Conservation (phyloP, 2,888 invertebrate genomes). For the Beris morrisii region DNA sequence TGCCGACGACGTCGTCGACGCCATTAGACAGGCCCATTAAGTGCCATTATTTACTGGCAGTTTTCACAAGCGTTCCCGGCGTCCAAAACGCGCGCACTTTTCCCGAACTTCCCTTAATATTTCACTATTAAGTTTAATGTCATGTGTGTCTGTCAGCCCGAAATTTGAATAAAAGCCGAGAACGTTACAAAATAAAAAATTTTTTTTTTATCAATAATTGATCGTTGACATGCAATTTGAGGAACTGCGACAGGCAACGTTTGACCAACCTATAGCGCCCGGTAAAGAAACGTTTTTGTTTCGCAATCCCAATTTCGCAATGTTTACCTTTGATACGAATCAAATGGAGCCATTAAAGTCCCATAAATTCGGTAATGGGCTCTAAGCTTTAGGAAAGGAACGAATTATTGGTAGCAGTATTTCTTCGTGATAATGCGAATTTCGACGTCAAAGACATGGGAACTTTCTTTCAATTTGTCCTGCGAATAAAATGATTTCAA, state of each 20-base stretch:
- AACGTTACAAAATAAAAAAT: not conserved
- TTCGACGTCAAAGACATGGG: too few relatives aligned
- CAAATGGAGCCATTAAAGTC: constrained; percentile 33
- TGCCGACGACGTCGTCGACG: constrained; percentile 1
- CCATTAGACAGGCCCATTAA: too few relatives aligned
- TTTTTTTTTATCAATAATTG: constrained; percentile 26
- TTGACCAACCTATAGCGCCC: not conserved
- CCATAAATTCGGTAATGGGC: constrained; percentile 23
- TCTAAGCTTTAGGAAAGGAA: too few relatives aligned
- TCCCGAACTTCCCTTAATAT: too few relatives aligned
- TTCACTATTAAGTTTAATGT: too few relatives aligned
- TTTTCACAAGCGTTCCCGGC: too few relatives aligned
- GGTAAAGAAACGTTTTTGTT: constrained; percentile 31
- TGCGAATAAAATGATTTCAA: too few relatives aligned
- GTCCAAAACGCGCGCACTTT: too few relatives aligned
- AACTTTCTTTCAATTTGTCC: too few relatives aligned
- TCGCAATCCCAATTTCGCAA: constrained; percentile 38
- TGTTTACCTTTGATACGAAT: constrained; percentile 28
- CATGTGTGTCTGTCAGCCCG: constrained; percentile 13
- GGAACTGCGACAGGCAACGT: constrained; percentile 8
- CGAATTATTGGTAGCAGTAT: too few relatives aligned
- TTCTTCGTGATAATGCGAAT: too few relatives aligned
- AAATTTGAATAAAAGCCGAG: constrained; percentile 27
- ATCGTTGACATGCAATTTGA: constrained; percentile 28
- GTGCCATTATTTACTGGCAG: too few relatives aligned